Conservation (phyloP, 2,888 invertebrate species). For the Ferrisia virgata region DNA sequence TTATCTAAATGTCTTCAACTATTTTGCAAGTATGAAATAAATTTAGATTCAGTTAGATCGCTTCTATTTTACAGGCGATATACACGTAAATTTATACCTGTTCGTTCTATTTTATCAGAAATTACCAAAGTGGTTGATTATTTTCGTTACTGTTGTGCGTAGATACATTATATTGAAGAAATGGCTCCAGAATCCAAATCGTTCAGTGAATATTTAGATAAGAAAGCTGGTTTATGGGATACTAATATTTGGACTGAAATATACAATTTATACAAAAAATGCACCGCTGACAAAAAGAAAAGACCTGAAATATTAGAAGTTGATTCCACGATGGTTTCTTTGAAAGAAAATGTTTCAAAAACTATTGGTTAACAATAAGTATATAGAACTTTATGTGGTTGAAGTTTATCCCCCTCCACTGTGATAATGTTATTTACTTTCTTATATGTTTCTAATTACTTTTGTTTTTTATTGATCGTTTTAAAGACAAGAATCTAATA, state of each 20-base stretch:
- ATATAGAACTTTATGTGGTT: no score
- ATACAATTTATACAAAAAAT: constrained; percentile 56
- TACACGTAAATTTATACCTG: no score
- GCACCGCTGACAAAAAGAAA: background rate
- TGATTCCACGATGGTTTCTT: background rate
- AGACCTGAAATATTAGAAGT: background rate
- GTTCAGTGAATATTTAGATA: constrained; percentile 60
- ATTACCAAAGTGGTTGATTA: background rate
- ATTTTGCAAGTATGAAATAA: no score
- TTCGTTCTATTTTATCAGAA: background rate
- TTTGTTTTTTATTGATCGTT: background rate
- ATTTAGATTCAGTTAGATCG: no score
- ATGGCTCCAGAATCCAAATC: constrained; percentile 49
- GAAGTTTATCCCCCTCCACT: no score
- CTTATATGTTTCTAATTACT: background rate
- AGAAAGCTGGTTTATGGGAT: constrained; percentile 58
- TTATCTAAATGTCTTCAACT: no score
- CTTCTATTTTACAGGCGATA: no score
- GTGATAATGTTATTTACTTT: background rate
- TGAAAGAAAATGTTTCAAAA: background rate
- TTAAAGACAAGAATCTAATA: no score
- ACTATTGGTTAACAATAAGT: background rate
- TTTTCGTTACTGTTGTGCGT: background rate
- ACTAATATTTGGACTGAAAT: constrained; percentile 56
- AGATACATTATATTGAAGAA: constrained; percentile 11